Percentiles rank a stretch among this genome's conserved stretches.
phyloP scores from a whole-genome alignment of 64 coral and sea anemone species.

The Montipora cactus region DNA sequence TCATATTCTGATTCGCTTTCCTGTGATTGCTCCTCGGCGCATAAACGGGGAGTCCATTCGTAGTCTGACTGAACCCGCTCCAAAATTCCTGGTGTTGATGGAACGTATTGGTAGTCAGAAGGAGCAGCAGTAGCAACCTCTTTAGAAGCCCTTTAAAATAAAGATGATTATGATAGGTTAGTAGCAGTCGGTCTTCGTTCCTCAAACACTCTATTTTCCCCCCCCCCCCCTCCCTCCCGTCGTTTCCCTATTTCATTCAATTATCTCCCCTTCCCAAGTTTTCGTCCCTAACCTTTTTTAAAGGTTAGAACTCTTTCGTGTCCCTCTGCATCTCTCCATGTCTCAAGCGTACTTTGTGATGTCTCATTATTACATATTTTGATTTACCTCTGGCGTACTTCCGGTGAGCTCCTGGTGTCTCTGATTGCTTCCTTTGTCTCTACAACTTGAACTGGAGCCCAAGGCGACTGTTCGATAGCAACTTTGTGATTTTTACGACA shows the following conservation, averaged over 20 bases:
- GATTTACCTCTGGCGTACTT: no score
- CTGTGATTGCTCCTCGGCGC: not conserved
- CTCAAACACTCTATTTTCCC: no score
- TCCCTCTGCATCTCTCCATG: no score
- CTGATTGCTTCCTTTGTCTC: not conserved
- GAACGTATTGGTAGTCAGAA: not conserved
- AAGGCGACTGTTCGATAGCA: not conserved
- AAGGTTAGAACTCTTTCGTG: no score
- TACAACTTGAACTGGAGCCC: not conserved
- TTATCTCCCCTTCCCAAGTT: no score
- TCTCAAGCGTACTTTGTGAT: no score
- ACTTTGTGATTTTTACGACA: not conserved
- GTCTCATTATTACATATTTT: no score
- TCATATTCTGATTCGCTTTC: not conserved
- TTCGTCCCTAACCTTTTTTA: no score
- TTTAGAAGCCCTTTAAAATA: not conserved
- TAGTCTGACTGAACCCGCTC: not conserved
- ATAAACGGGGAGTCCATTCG: not conserved
- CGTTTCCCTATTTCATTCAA: no score
- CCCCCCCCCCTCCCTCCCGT: no score
- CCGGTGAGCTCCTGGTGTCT: not conserved
- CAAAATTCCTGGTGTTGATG: not conserved
- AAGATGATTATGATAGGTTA: not conserved
- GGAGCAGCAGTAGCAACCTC: not conserved
- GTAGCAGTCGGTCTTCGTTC: not conserved